Conservation (phyloP, 2,888 invertebrate genomes). For the Ephialtes manifestator region DNA sequence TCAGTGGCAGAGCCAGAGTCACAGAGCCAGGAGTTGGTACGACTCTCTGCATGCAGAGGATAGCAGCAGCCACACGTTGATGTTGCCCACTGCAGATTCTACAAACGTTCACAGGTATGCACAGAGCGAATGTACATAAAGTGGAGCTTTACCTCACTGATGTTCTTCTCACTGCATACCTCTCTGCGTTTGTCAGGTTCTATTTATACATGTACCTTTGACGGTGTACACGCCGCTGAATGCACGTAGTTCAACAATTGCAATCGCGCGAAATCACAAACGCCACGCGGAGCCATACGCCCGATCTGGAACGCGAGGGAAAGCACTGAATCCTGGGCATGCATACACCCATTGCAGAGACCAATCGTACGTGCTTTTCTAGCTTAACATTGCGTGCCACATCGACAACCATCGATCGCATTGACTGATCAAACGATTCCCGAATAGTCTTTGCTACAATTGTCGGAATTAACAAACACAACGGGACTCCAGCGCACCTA, state of each 20-base stretch:
- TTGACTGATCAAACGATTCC: slow-evolving; percentile 61
- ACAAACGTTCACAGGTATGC: slow-evolving; percentile 53
- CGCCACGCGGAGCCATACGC: slow-evolving; percentile 33
- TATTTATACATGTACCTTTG: slow-evolving; percentile 27
- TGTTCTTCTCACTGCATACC: slow-evolving; percentile 19
- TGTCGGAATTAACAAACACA: slow-evolving; percentile 56
- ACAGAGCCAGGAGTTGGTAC: slow-evolving; percentile 27
- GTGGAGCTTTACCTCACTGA: slow-evolving; percentile 37
- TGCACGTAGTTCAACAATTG: slow-evolving; percentile 60
- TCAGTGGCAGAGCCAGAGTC: slow-evolving; percentile 42
- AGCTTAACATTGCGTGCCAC: slow-evolving; percentile 27
- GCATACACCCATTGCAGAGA: slow-evolving; percentile 13
- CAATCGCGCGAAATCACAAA: slow-evolving; percentile 66
- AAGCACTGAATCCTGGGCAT: slow-evolving; percentile 10
- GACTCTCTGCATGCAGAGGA: not conserved
- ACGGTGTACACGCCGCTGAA: slow-evolving; percentile 1
- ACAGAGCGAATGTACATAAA: slow-evolving; percentile 16
- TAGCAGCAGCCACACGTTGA: slow-evolving; percentile 53
- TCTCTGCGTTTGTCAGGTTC: slow-evolving; percentile 24
- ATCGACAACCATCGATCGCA: slow-evolving; percentile 1
- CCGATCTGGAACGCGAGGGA: slow-evolving; percentile 9
- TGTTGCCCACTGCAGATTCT: slow-evolving; percentile 48
- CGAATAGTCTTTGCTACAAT: slow-evolving; percentile 55
- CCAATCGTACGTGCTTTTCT: slow-evolving; percentile 55
- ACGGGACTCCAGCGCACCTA: slow-evolving; percentile 17